phyloP scores from a whole-genome alignment of 2,113 vertebrate genomes.

The Gobiocypris rarus region DNA sequence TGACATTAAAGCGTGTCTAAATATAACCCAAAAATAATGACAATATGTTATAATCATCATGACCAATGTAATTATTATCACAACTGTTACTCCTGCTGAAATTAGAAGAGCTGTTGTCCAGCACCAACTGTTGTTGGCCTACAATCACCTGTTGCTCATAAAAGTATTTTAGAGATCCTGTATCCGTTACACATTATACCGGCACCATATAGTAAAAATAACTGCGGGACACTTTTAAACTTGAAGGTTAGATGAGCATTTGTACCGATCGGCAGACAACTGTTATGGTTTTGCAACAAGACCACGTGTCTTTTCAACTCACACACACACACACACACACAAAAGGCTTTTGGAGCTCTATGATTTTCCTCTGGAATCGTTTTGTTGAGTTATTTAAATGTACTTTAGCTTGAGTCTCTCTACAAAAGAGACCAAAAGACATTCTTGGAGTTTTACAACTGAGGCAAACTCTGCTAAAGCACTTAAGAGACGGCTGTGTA shows the following conservation, averaged over 20 bases:
- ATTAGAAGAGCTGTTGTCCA: slow-evolving; percentile 27
- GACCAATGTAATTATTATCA: slow-evolving; percentile 28
- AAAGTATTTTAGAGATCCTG: slow-evolving; percentile 48
- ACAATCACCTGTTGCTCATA: slow-evolving; percentile 52
- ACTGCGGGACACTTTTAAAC: slow-evolving; percentile 38
- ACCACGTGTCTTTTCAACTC: not conserved
- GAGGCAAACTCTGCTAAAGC: slow-evolving; percentile 45
- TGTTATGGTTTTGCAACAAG: not conserved
- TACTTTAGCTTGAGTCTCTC: not conserved
- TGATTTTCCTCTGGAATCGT: slow-evolving; percentile 1
- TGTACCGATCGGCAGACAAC: slow-evolving; percentile 17
- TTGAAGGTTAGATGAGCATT: slow-evolving; percentile 29
- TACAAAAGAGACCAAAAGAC: slow-evolving; percentile 20
- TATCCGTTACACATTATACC: slow-evolving; percentile 42
- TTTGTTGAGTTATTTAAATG: slow-evolving; percentile 24
- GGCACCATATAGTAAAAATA: slow-evolving; percentile 31
- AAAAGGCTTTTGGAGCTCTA: not conserved
- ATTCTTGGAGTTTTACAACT: slow-evolving; percentile 45
- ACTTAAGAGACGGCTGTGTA: slow-evolving; percentile 31
- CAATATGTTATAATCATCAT: slow-evolving; percentile 31
- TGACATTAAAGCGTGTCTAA: not conserved
- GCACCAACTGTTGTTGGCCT: slow-evolving; percentile 48
- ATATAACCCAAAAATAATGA: slow-evolving; percentile 25
- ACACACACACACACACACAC: not conserved
- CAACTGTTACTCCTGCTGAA: slow-evolving; percentile 18